Conservation (phyloP, 2,888 invertebrate genomes). For the Galerucella nymphaeae region DNA sequence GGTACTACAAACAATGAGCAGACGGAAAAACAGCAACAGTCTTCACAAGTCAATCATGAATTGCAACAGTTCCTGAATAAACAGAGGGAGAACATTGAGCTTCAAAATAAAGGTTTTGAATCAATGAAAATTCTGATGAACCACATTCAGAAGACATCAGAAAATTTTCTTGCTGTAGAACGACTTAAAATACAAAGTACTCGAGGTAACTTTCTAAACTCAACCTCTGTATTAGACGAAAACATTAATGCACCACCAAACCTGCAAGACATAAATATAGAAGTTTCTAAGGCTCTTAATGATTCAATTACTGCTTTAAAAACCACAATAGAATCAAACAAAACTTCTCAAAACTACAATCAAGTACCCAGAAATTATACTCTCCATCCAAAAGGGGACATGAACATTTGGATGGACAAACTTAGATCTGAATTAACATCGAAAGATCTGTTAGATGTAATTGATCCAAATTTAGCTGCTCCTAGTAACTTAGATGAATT, state of each 20-base stretch:
- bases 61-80: conserved; percentile 2
- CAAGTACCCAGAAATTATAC: conserved; percentile 15
- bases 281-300: conserved; percentile 13
- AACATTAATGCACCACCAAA: not conserved
- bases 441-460: conserved; percentile 20
- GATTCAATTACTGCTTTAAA: conserved; percentile 11
- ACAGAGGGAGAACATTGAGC: conserved; percentile 3
- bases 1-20: not conserved
- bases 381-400: not conserved
- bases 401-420: conserved; percentile 15
- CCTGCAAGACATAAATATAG: not conserved
- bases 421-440: conserved; percentile 16
- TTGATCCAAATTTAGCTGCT: conserved; percentile 3
- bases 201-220: not conserved
- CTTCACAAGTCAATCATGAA: conserved; percentile 1
- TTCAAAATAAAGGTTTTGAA: conserved; percentile 13
- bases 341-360: conserved; percentile 11
- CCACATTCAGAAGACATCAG: conserved; percentile 8
- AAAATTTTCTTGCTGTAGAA: conserved; percentile 8
- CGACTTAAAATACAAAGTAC: conserved; percentile 4
- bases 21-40: not conserved
- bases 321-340: conserved; percentile 4
- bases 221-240: no score
- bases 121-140: conserved; percentile 16
- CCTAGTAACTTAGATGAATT: conserved; percentile 2